A percentile compares a stretch with the other conserved stretches of the same genome.
Conservation (phyloP, 2,888 invertebrate species). For the Synergus umbraculus region DNA sequence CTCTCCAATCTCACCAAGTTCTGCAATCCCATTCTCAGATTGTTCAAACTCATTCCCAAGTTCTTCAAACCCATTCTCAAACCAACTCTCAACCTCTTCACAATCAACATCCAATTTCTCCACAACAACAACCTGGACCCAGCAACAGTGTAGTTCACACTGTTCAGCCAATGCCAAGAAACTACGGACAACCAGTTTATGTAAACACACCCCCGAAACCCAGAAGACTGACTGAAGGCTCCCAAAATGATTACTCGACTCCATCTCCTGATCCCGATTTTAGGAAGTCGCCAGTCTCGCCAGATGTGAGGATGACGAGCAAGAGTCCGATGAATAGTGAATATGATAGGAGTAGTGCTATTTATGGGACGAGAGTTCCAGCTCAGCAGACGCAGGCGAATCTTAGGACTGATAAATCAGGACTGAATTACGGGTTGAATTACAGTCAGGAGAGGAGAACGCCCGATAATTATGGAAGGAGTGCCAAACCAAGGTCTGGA, state of each 20-base stretch:
- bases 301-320: constrained; percentile 61
- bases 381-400: constrained; percentile 77
- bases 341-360: constrained; percentile 61
- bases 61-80: constrained; percentile 6
- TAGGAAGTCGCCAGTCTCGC: constrained; percentile 66
- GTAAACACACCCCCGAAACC: constrained; percentile 95
- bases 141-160: constrained; percentile 55
- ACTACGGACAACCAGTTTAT: constrained; percentile 86
- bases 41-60: constrained; percentile 11
- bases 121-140: constrained; percentile 47
- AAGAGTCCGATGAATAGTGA: constrained; percentile 67
- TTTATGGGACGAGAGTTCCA: constrained; percentile 76
- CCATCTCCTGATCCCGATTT: constrained; percentile 79
- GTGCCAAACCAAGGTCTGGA: constrained; percentile 73
- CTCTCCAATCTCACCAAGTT: constrained; percentile 14
- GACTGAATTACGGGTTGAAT: constrained; percentile 69
- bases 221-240: constrained; percentile 84
- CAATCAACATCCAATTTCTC: constrained; percentile 48
- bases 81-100: background rate
- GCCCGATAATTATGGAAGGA: constrained; percentile 87
- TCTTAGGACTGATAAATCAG: constrained; percentile 72
- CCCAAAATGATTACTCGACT: constrained; percentile 83
- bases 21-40: constrained; percentile 5
- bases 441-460: constrained; percentile 84
- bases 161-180: constrained; percentile 72